Evolutionary conservation across 1,140 invertebrate species (phyloP), one percentile per base, ranked within the genome.

Genomic region (Ooceraea biroi): DNA sequence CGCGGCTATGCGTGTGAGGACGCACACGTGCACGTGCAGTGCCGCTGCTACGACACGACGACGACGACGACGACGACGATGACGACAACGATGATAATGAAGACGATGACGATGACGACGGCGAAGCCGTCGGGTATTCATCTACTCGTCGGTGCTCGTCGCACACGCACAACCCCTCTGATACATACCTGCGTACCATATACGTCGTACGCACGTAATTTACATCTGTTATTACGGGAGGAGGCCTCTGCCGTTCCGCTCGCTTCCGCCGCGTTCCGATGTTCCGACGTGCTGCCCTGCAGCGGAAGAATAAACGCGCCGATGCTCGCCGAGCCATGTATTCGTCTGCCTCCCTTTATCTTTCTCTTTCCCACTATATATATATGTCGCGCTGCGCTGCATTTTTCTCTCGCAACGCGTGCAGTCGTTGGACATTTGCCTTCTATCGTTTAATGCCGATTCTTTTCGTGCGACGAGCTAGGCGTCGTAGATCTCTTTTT

Each of bases 221-320:
- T 94, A 94, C 94, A 94, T 94, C 93, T 94, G 93, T 94, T 94
- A 94, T 94, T 94, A 93, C 91, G 91, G 88, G 87, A 91, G 86
- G 86, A 92, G 89, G 90, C 90, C 89, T 77, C 87, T 83, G 77
- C 85, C 36, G 36, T 36, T 88, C 86, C 72, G 71, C 69, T 74
- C 71, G 82, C 72, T 88, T 86, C 87, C 87, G 65, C 69, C 84
- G 85, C 85, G 84, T 82, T 86, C 66, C 84, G 88, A 90, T 91
- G 88, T 88, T 85, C 88, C 87, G 83, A 86, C 78, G 85, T 87
- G 83, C 86, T 71, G 83, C 69, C 83, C 87, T 85, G 71, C 57
- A 68, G 83, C 52, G 80, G 69, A 78, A 74, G 78, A 88, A 86
- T 80, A 69, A 89, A 88, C 77, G 85, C 68, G 44, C 84, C 61